Base-by-base conservation (phyloP, 2,888 invertebrate genomes). In the Leucophora obtusa region DNA sequence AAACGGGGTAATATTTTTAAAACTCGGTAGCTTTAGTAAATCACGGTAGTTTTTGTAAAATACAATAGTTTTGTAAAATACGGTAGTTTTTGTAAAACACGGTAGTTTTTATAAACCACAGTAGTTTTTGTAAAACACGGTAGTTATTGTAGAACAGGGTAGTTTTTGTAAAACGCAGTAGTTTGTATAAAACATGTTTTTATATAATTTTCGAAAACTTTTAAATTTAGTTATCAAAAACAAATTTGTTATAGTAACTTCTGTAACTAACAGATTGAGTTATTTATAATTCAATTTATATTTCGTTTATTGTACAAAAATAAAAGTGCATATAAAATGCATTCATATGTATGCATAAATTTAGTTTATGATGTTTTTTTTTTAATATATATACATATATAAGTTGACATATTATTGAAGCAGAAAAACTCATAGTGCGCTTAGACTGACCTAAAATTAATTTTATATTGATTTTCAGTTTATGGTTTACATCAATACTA, bases 231-330 rank as follows among this genome's bases (percentile, higher is more conserved):
- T 38, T 3, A 10, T 38, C 2, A 11, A 14, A 38, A 38, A 6
- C 14, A 38, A 38, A 14, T 14, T 11, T 11, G 11, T 11, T 11
- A 38, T 47, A 6, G 43, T n/a, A 38, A n/a, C 43, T 24, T 0
- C 11, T 5, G 33, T 58, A 5, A 17, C 43, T 3, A n/a, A 47
- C 15, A 47, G 11, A 38, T 38, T 38, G 38, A 17, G n/a, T 56
- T 56, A 56, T 56, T 56, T 56, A 56, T 56, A 56, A 35, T 33
- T 33, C 5, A 33, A 56, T 58, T 35, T 10, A 10, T 14, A 33
- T 56, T 56, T 56, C 11, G 10, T 47, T 7, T 7, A 47, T n/a
- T n/a, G 43, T n/a, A 47, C n/a, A n/a, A n/a, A 38, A 3, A 47
- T 47, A 47, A n/a, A n/a, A n/a, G 6, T 47, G 43, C 43, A 47